Evolutionary conservation across 2,888 invertebrate genomes (phyloP), one percentile per base, ranked within the genome.

Genomic region (Rhorus exstirpatorius): DNA sequence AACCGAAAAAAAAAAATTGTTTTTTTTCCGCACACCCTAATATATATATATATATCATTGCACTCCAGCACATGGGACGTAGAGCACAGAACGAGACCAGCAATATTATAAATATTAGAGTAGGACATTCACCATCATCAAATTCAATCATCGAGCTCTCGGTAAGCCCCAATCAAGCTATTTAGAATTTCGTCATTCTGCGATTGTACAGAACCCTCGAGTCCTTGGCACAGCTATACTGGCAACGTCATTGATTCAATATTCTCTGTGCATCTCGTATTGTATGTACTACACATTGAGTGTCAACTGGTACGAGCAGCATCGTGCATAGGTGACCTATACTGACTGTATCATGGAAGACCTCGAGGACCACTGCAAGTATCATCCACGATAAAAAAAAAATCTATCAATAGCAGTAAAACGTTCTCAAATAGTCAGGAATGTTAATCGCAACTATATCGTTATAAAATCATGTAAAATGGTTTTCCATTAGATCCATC

Each of bases 61-160:
- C 19, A 55, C 10, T 7, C 31, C 12, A 1, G 24, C 31, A 14
- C 63, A 44, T 41, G 14, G n/a, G 0, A 49, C 26, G 31, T 44
- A 8, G 35, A 68, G n/a, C 60, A 53, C 55, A 17, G 38, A 26
- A 46, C 6, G 12, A 44, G 35, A 17, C 17, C 61, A 67, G 58
- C 21, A 21, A 46, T 38, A 8, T 61, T 24, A 10, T 38, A 35
- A 31, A 74, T 60, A 68, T 51, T 19, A 31, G n/a, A 7, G 51
- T 70, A 68, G 38, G 35, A 46, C 46, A 19, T 35, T 24, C 53
- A 53, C 49, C 19, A 49, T 77, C 65, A 60, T 72, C 60, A 77
- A 81, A 81, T 68, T 72, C 77, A 77, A 81, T 72, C 51, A 72
- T 53, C 38, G 53, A 46, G 49, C 38, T 49, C 55, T 65, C 55